Percentiles rank a stretch among this genome's conserved stretches.
phyloP scores from a whole-genome alignment of 2,113 vertebrate genomes.

The Eublepharis macularius region DNA sequence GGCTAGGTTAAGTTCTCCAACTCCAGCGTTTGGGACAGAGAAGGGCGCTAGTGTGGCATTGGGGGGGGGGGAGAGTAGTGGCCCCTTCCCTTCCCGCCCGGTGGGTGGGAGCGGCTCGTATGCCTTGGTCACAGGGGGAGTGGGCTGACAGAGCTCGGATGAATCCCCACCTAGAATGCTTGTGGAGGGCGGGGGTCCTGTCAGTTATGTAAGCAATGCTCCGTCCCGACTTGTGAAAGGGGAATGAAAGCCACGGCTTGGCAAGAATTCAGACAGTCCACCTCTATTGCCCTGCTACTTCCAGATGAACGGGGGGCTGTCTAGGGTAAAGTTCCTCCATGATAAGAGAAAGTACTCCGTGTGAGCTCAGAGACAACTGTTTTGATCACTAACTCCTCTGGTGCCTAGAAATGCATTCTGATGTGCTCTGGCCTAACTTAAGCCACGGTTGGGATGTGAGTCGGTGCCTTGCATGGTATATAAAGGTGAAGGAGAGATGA shows the following conservation, averaged over 20 bases:
- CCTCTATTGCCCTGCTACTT: too few relatives aligned
- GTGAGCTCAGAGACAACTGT: background rate
- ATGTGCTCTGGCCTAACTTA: background rate
- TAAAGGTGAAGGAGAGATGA: too few relatives aligned
- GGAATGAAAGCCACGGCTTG: background rate
- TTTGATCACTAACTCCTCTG: too few relatives aligned
- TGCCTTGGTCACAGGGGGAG: background rate
- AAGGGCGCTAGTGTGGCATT: background rate
- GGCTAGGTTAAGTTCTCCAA: background rate
- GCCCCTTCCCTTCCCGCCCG: too few relatives aligned
- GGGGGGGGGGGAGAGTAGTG: background rate
- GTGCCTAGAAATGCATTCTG: background rate
- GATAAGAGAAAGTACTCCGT: background rate
- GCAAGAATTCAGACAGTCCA: background rate
- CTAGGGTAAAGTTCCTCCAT: background rate
- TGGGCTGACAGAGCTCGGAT: background rate
- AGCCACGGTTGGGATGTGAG: too few relatives aligned
- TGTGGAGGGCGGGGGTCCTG: background rate
- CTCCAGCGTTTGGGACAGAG: background rate
- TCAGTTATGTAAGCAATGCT: too few relatives aligned
- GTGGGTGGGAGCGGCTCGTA: too few relatives aligned
- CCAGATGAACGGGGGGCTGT: background rate
- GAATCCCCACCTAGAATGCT: background rate
- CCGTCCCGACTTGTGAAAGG: background rate
- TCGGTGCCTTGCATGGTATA: too few relatives aligned